Base-by-base conservation (phyloP, 2,113 vertebrate genomes). In the Psittacus erithacus region DNA sequence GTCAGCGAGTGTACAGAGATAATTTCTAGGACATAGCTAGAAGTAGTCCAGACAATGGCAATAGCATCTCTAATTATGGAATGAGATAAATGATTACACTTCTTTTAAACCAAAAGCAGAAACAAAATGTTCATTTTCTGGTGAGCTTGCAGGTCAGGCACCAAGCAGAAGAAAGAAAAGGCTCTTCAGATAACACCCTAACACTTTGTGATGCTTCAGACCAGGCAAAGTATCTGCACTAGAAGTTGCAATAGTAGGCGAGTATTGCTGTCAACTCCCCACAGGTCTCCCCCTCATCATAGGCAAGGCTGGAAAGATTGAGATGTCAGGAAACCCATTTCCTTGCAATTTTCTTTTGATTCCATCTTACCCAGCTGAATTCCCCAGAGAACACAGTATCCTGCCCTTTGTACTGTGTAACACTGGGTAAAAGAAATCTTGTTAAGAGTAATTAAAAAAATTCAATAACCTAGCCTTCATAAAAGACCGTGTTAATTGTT, bases 281-380 rank as follows among this genome's bases (percentile, higher is more conserved):
- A 33, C 24, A 38, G 15, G 7, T 10, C 15, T 33, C 41, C 20
- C 14, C 12, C 52, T 10, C 15, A 5, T 17, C 2, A 0, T 2
- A 29, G 27, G 44, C 11, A 29, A 28, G 64, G 77, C 18, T 68
- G 52, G 18, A 38, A 35, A 27, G 23, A 20, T 1, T 8, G n/a
- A 22, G 31, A 27, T 16, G 31, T 49, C 39, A 62, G 41, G 23
- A 68, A 70, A 49, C 7, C 11, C n/a, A 33, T 28, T n/a, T n/a
- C 75, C 38, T 31, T 27, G 46, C 31, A 25, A 24, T 33, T 55
- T 47, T 16, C 22, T 49, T 60, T 23, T 2, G 1, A 4, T 16
- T 11, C 31, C 14, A 16, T 10, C 77, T 55, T 8, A 19, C 43
- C 25, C 38, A 47, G 44, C 50, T 31, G 41, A 79, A n/a, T n/a